Evolutionary conservation across 2,797 vertebrate genomes (phyloP).

Genomic region (Amblyraja radiata): DNA sequence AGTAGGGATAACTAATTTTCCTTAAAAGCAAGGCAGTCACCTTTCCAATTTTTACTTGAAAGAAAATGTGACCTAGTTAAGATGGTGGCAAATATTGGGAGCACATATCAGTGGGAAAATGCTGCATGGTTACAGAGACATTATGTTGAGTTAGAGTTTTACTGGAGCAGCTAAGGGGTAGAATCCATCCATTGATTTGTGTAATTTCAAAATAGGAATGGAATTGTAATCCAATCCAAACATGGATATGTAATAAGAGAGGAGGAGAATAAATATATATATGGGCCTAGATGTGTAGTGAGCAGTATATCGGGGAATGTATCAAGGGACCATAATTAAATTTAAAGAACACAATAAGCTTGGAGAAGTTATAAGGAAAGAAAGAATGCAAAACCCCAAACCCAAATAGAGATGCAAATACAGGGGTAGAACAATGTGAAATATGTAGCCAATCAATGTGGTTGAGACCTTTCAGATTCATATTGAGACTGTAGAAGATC

Average conservation of each 20-base stretch:
- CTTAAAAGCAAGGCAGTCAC: background rate
- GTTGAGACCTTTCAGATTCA: background rate
- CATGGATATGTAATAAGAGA: background rate
- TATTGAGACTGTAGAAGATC: background rate
- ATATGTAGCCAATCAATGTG: background rate
- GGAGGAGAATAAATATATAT: background rate
- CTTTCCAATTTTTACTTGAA: background rate
- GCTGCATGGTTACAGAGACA: background rate
- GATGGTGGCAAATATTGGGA: background rate
- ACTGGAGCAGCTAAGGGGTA: background rate
- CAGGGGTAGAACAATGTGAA: background rate
- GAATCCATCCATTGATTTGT: background rate
- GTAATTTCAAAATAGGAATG: background rate
- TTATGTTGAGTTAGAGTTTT: background rate
- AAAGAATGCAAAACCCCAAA: background rate
- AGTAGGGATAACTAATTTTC: background rate
- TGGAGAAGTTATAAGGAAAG: background rate
- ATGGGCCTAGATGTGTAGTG: no score
- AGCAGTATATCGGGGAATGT: background rate
- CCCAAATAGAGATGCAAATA: background rate
- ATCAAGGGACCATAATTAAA: background rate
- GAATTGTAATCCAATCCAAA: background rate
- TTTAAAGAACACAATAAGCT: background rate
- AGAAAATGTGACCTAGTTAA: background rate
- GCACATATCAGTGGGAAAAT: background rate